Evolutionary conservation across 2,888 invertebrate genomes (phyloP), one percentile per base, ranked within the genome.

Genomic region (Apodemia hepburni): DNA sequence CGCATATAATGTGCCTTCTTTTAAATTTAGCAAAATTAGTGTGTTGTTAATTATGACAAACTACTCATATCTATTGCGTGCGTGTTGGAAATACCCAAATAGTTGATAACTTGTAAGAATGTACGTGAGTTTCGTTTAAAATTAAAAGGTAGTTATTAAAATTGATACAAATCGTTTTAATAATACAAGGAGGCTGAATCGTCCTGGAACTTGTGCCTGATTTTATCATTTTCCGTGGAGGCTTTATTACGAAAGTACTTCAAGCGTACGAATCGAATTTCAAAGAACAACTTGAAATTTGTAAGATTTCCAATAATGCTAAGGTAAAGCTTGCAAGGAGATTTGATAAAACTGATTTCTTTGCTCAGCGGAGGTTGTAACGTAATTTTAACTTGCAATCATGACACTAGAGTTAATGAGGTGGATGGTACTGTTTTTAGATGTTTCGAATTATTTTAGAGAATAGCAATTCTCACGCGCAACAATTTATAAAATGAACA

Each of bases 331-430:
- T 75, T 75, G 64, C 73, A 71, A 65, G 65, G 67, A 69, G 70
- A 64, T 60, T 75, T 71, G 78, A 76, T 75, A 71, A 72, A 78
- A 75, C 75, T 70, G 64, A 70, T 81, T 84, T 76, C 70, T 84
- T 87, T 87, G 86, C 88, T 88, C 87, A 87, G 84, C 73, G 78
- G 81, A 80, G 88, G 87, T 88, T 87, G 88, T 88, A 81, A 75
- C 64, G 69, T 71, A 70, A 61, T 69, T 70, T 68, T 71, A 63
- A 62, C 58, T 61, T 59, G 54, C 54, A 54, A 54, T 54, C 54
- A 54, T 54, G 54, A 27, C 54, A 54, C 54, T 63, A 60, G 57
- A 63, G 45, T 42, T 57, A 63, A 63, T 57, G 60, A 60, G 60
- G 47, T 63, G 45, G 60, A 29, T 60, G 58, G 57, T 62, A 45